Evolutionary conservation across 2,888 invertebrate genomes (phyloP).

Genomic region (Meteorus cinctellus): DNA sequence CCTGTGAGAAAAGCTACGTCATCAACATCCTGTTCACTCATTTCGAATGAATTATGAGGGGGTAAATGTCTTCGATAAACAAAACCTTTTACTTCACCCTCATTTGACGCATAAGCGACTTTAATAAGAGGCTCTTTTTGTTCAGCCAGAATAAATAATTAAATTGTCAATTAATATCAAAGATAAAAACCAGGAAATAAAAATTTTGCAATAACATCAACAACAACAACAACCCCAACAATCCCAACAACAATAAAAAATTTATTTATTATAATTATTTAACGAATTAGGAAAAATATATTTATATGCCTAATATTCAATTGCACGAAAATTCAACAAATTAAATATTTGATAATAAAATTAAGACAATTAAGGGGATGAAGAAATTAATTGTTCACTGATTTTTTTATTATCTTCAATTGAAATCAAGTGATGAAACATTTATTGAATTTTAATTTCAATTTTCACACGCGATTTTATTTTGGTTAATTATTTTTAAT

Average conservation of each 20-base stretch:
- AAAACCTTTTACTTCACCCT: conserved; percentile 70
- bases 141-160: conserved; percentile 65
- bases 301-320: too few relatives aligned
- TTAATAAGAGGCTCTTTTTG: conserved; percentile 71
- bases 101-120: conserved; percentile 70
- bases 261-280: too few relatives aligned
- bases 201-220: neutral
- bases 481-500: neutral
- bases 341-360: too few relatives aligned
- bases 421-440: too few relatives aligned
- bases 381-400: too few relatives aligned
- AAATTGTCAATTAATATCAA: neutral
- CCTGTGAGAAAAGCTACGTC: conserved; percentile 92
- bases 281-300: too few relatives aligned
- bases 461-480: too few relatives aligned
- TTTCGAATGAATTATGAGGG: conserved; percentile 72
- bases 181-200: neutral
- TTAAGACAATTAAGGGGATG: too few relatives aligned
- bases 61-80: conserved; percentile 67
- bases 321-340: too few relatives aligned
- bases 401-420: too few relatives aligned
- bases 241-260: neutral
- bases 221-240: neutral
- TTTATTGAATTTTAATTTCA: too few relatives aligned
- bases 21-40: conserved; percentile 94